Base-by-base conservation (phyloP, 1,140 invertebrate genomes). In the Cyclina sinensis region DNA sequence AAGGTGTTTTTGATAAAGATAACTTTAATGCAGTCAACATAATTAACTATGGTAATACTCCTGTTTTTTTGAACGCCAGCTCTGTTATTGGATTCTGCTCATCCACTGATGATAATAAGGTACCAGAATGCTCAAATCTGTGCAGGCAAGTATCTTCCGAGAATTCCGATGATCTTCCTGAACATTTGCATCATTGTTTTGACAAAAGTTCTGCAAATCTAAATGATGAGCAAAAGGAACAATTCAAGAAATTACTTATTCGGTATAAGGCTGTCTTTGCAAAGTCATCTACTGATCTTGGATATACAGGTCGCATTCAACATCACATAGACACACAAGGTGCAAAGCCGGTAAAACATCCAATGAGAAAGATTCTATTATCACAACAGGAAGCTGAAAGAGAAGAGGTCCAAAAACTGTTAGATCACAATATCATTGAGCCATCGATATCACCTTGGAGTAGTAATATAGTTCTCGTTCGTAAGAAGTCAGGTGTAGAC, bases 391-490 rank as follows among this genome's bases (percentile, higher is more conserved):
- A 73, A 1, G 37, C 21, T 73, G 68, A 73, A 4, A 73, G 68
- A 21, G 39, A 11, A n/a, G 39, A 73, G 68, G 9, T 43, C 59
- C 59, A 65, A 65, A 65, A 73, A 39, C 35, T 73, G 4, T 24
- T 73, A 73, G 68, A n/a, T n/a, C n/a, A n/a, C n/a, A n/a, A n/a
- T n/a, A n/a, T n/a, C n/a, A n/a, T n/a, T n/a, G n/a, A n/a, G 39
- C 68, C 35, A 4, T 73, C 68, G 5, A 73, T 39, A 39, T 39
- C 35, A n/a, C 68, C 68, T n/a, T 73, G 68, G 68, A 24, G 35
- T 24, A 73, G 68, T 73, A 73, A 73, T 43, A n/a, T 39, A 43
- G 68, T 73, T 24, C 35, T 73, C 12, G 32, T 73, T 11, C 16
- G 35, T 1, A 73, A 73, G 39, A 73, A 73, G 68, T 21, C 16